Percentiles rank a stretch among this genome's conserved stretches.
These are phyloP conservation scores for Cheilosia impressa DNA, from an alignment of 2,888 invertebrate species.

Conservation along the genomic window DNA sequence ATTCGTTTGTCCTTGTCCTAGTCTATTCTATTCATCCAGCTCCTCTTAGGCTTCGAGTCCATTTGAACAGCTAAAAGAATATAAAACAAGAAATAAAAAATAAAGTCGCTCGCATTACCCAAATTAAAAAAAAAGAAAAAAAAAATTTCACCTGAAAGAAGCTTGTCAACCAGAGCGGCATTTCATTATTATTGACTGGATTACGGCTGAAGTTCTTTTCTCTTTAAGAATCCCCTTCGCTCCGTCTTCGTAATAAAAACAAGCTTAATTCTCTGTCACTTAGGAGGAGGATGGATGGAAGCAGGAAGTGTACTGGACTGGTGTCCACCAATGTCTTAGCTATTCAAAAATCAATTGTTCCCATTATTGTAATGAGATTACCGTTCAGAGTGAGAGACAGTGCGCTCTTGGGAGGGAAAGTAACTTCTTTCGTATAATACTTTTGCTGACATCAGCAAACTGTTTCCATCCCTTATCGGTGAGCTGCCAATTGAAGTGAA, in stretches of 20 bases:
- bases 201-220: slow-evolving; percentile 12
- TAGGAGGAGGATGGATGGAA: background rate
- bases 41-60: slow-evolving; percentile 54
- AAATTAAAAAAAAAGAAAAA: slow-evolving; percentile 56
- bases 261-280: slow-evolving; percentile 20
- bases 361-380: slow-evolving; percentile 74
- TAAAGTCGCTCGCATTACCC: slow-evolving; percentile 47
- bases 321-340: slow-evolving; percentile 59
- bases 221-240: background rate
- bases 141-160: slow-evolving; percentile 34
- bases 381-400: slow-evolving; percentile 48
- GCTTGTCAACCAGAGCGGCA: slow-evolving; percentile 33
- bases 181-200: slow-evolving; percentile 50
- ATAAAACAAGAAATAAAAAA: slow-evolving; percentile 21
- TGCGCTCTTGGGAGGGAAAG: slow-evolving; percentile 19
- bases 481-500: slow-evolving; percentile 3
- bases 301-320: slow-evolving; percentile 35
- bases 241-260: background rate
- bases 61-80: slow-evolving; percentile 33
- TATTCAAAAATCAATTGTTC: slow-evolving; percentile 75
- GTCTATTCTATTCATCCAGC: slow-evolving; percentile 46
- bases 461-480: slow-evolving; percentile 31
- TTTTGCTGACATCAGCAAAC: slow-evolving; percentile 36
- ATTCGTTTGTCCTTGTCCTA: slow-evolving; percentile 66
- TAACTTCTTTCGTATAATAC: background rate